Conservation (phyloP, 1,140 invertebrate genomes). For the Bombus picipes region DNA sequence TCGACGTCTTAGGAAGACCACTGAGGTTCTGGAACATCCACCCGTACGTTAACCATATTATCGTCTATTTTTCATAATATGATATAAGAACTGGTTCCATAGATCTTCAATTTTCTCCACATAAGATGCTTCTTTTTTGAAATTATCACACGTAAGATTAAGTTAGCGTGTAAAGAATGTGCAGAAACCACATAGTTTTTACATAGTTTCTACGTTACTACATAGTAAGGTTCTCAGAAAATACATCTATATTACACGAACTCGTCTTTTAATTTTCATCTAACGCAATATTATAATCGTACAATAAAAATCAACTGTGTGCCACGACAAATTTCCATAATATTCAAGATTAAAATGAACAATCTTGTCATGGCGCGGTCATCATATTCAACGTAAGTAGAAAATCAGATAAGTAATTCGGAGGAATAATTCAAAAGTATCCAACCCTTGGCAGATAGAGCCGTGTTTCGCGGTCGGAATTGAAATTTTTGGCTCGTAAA, state of each 20-base stretch:
- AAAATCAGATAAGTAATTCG: not conserved
- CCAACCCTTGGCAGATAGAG: too few species aligned
- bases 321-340: not conserved
- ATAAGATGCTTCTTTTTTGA: too few species aligned
- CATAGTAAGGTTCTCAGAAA: too few species aligned
- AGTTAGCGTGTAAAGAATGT: not conserved
- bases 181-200: too few species aligned
- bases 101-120: not conserved
- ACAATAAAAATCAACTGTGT: not conserved
- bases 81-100: too few species aligned
- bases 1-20: not conserved
- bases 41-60: too few species aligned
- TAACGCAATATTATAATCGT: not conserved
- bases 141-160: not conserved
- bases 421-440: not conserved
- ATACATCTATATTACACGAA: too few species aligned
- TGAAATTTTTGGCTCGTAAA: constrained; percentile 34
- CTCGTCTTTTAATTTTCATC: not conserved
- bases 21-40: not conserved
- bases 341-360: not conserved
- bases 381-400: not conserved
- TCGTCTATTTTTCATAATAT: too few species aligned
- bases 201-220: too few species aligned
- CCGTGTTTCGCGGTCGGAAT: not conserved
- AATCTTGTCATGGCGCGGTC: too few species aligned